These are phyloP conservation scores for Saccostrea cuccullata DNA, from an alignment of 1,140 invertebrate genomes.

Conservation along the genomic window DNA sequence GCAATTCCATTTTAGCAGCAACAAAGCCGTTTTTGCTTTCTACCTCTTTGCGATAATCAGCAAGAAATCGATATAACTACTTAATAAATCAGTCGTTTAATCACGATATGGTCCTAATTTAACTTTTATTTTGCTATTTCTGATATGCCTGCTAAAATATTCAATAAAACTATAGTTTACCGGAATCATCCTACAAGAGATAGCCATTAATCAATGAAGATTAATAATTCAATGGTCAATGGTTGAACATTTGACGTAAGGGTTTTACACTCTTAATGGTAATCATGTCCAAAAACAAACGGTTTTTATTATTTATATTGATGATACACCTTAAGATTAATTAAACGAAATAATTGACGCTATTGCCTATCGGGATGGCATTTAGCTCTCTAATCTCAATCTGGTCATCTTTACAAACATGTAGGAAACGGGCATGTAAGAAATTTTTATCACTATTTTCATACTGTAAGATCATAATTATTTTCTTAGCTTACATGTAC, in stretches of 20 bases:
- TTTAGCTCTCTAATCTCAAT: no score
- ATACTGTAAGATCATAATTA: no score
- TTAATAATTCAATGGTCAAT: neutral
- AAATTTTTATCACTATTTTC: no score
- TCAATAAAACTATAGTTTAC: neutral
- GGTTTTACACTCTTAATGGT: neutral
- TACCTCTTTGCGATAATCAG: neutral
- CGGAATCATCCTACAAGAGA: neutral
- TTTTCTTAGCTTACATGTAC: no score
- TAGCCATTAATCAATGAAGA: neutral
- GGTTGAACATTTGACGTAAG: neutral
- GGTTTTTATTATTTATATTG: neutral
- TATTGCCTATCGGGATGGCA: neutral
- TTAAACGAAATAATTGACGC: no score
- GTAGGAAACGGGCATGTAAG: no score
- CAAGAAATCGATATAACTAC: neutral
- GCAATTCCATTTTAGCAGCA: neutral
- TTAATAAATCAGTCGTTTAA: neutral
- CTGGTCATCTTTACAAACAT: no score
- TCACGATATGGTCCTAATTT: neutral
- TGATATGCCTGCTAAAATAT: conserved; percentile 13
- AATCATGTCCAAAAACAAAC: neutral
- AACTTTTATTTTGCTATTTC: neutral
- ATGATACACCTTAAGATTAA: neutral
- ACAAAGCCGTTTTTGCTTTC: neutral